A percentile compares a stretch with the other conserved stretches of the same genome.
These are phyloP conservation scores for Sitta europaea DNA, from an alignment of 2,113 vertebrate species.

Conservation along the genomic window DNA sequence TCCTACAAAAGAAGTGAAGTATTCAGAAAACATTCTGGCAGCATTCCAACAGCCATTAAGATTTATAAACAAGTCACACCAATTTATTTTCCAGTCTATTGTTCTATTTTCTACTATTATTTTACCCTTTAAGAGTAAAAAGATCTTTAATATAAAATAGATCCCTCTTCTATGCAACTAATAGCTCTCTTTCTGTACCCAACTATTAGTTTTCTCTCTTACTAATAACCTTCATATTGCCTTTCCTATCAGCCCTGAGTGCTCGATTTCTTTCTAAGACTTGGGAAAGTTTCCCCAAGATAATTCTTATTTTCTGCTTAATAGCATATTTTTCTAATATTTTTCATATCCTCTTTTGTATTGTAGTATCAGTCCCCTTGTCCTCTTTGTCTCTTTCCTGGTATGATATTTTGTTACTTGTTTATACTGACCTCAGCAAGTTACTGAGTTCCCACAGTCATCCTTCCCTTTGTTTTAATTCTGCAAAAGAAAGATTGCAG, in stretches of 20 bases:
- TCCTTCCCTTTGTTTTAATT: background rate
- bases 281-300: background rate
- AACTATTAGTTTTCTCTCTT: background rate
- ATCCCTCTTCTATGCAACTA: background rate
- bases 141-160: background rate
- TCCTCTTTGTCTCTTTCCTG: background rate
- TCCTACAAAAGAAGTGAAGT: background rate
- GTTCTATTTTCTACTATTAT: background rate
- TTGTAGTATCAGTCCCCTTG: background rate
- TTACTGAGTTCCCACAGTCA: background rate
- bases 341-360: background rate
- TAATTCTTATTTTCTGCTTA: background rate
- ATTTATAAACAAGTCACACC: background rate
- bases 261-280: background rate
- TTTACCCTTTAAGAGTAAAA: background rate
- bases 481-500: background rate
- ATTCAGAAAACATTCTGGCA: background rate
- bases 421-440: background rate
- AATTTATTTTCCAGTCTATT: background rate
- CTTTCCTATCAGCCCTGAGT: background rate
- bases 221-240: background rate
- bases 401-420: background rate
- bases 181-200: background rate
- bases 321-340: background rate
- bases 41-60: background rate